Evolutionary conservation across 2,113 vertebrate genomes (phyloP), one percentile per base, ranked within the genome.

Genomic region (Lagopus leucura): DNA sequence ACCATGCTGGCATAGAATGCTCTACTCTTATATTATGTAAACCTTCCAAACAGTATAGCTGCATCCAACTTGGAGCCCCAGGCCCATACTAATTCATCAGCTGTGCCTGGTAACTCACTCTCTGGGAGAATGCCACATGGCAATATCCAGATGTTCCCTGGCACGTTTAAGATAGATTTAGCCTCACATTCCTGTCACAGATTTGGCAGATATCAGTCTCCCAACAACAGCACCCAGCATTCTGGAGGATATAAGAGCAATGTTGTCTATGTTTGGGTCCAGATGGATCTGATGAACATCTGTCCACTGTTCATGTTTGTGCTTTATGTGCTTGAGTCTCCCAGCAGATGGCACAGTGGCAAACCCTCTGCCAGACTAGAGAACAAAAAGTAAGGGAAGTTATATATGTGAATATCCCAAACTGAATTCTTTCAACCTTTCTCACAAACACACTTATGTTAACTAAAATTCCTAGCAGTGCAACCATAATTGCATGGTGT

Each of bases 81-180:
- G 71, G 83, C 54, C 60, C 24, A 71, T 15, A 63, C 50, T 63
- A 48, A 74, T 61, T 73, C 60, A 77, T 90, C 82, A 90, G 55
- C 69, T 90, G 69, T 86, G 80, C 10, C 38, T 74, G 45, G 55
- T 63, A 90, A 57, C n/a, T 86, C 27, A 47, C 67, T 69, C 34
- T 28, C n/a, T 94, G 90, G 79, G 38, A 79, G 43, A 76, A 67
- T 34, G 82, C 92, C 94, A 95, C 75, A 75, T 69, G 74, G 79
- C 85, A 90, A 43, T 47, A 88, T 13, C 65, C 67, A 92, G 69
- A 94, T 22, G 27, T 81, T 93, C 40, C 22, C 60, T 88, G 64
- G 76, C 82, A 88, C 4, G 7, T 36, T 73, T 40, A 89, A 94
- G 52, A 89, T 61, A 82, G 48, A 76, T n/a, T 73, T 27, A 40